Evolutionary conservation across 1,140 invertebrate species (phyloP).

Genomic region (Colletes latitarsis): DNA sequence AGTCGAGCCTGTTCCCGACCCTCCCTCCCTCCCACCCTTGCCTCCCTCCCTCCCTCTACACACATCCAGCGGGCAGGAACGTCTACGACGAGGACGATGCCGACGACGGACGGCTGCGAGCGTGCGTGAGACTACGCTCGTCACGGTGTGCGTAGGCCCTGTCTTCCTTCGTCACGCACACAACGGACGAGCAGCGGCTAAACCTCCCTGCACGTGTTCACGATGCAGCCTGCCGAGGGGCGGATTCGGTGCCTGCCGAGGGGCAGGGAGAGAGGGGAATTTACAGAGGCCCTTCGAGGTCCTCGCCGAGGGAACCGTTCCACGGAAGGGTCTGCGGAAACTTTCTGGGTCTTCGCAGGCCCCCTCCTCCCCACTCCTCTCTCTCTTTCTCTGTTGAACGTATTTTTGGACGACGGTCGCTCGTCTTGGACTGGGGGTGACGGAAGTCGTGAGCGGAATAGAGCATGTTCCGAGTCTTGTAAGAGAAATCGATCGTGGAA

Average conservation of each 20-base stretch:
- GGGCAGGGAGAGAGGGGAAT: constrained; percentile 11
- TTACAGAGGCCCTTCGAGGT: constrained; percentile 38
- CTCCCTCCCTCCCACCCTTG: constrained; percentile 15
- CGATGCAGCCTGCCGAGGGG: constrained; percentile 42
- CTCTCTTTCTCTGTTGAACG: too few relatives aligned
- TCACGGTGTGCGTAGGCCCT: neutral
- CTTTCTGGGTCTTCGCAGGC: constrained; percentile 6
- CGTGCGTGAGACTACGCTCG: neutral
- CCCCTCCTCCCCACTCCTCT: neutral
- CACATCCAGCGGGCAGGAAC: constrained; percentile 39
- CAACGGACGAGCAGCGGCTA: neutral
- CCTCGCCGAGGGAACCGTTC: constrained; percentile 38
- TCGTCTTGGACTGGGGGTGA: neutral
- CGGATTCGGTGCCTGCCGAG: constrained; percentile 22
- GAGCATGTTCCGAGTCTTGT: too few relatives aligned
- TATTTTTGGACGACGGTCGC: neutral
- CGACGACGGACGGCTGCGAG: constrained; percentile 30
- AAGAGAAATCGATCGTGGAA: too few relatives aligned
- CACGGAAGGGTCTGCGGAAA: constrained; percentile 31
- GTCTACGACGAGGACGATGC: constrained; percentile 43
- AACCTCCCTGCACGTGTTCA: constrained; percentile 57
- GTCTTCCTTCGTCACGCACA: constrained; percentile 11
- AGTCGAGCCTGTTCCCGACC: constrained; percentile 64
- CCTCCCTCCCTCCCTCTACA: constrained; percentile 50
- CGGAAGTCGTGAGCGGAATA: neutral